A percentile compares a stretch with the other conserved stretches of the same genome.
phyloP scores from a whole-genome alignment of 2,888 invertebrate genomes.

The Oscheius myriophilus region DNA sequence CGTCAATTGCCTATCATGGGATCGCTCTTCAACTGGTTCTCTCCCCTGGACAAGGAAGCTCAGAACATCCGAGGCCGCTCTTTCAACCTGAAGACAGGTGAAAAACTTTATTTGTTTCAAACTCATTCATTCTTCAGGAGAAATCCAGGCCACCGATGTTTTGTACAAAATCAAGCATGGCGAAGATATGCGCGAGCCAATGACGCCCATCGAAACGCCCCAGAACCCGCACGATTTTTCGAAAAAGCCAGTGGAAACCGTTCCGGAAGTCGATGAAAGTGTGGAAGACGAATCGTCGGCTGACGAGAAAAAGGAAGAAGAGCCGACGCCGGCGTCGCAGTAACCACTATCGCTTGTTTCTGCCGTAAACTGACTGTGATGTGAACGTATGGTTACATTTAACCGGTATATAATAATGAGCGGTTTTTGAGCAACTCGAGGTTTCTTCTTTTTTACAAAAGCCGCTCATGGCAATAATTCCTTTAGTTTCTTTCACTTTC shows the following conservation, averaged over 20 bases:
- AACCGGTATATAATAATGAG: slow-evolving; percentile 24
- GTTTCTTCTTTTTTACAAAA: background rate
- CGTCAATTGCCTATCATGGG: slow-evolving; percentile 93
- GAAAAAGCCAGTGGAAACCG: slow-evolving; percentile 22
- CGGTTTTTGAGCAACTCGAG: background rate
- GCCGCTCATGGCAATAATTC: no score
- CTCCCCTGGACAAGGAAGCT: slow-evolving; percentile 83
- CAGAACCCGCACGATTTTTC: slow-evolving; percentile 33
- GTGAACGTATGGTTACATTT: slow-evolving; percentile 20
- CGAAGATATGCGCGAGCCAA: slow-evolving; percentile 35
- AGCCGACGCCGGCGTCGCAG: slow-evolving; percentile 3
- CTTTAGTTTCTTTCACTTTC: slow-evolving; percentile 23
- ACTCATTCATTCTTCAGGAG: slow-evolving; percentile 38
- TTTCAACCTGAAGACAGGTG: slow-evolving; percentile 79
- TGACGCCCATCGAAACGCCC: slow-evolving; percentile 52
- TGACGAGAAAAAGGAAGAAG: slow-evolving; percentile 7
- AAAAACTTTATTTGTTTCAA: background rate
- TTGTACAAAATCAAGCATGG: slow-evolving; percentile 56
- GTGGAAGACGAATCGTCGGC: background rate
- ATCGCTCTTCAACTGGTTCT: slow-evolving; percentile 94
- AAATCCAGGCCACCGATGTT: slow-evolving; percentile 61
- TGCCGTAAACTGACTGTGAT: slow-evolving; percentile 23
- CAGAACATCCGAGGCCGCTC: slow-evolving; percentile 81
- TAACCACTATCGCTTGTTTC: slow-evolving; percentile 1
- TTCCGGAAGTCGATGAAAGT: slow-evolving; percentile 25